phyloP scores from a whole-genome alignment of 2,888 invertebrate species.

The Ochropacha duplaris region DNA sequence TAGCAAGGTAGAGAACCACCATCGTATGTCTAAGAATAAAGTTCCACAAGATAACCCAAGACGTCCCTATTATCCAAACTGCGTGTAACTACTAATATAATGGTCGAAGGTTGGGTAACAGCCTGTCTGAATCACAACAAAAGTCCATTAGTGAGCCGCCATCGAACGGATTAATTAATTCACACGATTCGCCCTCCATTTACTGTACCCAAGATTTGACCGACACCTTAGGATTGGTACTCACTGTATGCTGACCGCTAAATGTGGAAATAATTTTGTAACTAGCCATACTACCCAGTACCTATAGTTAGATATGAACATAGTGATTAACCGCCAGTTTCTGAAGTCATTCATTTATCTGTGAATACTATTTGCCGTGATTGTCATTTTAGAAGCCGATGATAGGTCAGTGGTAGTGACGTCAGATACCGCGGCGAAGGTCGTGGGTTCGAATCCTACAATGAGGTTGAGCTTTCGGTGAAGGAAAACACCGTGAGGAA shows the following conservation, averaged over 20 bases:
- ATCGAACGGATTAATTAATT: conserved; percentile 60
- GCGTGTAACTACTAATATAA: conserved; percentile 23
- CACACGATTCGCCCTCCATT: conserved; percentile 42
- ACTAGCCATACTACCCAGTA: not conserved
- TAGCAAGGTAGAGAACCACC: not conserved
- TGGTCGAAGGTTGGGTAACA: conserved; percentile 25
- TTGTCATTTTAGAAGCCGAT: too few relatives aligned
- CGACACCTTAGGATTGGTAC: conserved; percentile 6
- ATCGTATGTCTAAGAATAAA: not conserved
- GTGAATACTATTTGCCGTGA: too few relatives aligned
- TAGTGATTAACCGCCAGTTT: too few relatives aligned
- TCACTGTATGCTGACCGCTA: not conserved
- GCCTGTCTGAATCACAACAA: conserved; percentile 55
- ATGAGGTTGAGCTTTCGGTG: too few relatives aligned
- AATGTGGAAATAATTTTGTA: not conserved
- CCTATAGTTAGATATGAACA: too few relatives aligned
- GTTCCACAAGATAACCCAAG: not conserved
- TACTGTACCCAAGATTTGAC: conserved; percentile 20
- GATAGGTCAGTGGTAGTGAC: too few relatives aligned
- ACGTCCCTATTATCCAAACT: conserved; percentile 2
- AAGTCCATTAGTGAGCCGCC: conserved; percentile 52
- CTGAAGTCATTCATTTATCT: too few relatives aligned
- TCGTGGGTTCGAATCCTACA: too few relatives aligned
- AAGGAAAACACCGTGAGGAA: too few relatives aligned
- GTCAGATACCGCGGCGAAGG: too few relatives aligned